Evolutionary conservation across 2,113 vertebrate species (phyloP), one percentile per base, ranked within the genome.

Genomic region (Eulemur macaco): DNA sequence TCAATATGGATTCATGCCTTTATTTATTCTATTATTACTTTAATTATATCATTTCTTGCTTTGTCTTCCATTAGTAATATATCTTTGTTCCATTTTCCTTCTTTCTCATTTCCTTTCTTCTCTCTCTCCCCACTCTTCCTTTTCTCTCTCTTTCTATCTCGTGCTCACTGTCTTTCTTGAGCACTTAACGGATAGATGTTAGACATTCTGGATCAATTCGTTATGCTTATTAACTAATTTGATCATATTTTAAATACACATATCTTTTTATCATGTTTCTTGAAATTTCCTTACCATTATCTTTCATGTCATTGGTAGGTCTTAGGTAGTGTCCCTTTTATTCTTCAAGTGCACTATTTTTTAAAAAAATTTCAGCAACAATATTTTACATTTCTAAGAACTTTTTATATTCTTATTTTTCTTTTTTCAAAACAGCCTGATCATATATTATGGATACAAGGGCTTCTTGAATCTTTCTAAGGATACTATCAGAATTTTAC

Each of bases 401-500:
- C 25, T 71, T 71, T 54, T 54, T 54, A 54, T 54, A 18, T 76
- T 66, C 50, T 42, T 1, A 74, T 29, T 78, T 7, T 56, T 82
- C 20, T 42, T 91, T 29, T 73, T 56, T 66, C 37, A 78, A 83
- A 91, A 80, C n/a, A 78, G 31, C 80, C 86, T 64, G 34, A 91
- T 73, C 68, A 20, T 78, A 78, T 52, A 39, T 82, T 95, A 82
- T 87, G 82, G 47, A 77, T 42, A 68, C 31, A 68, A 86, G 50
- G 68, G 42, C 56, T 50, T 37, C 80, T 86, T 60, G 42, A 93
- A 56, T 85, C 8, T n/a, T 77, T 82, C 45, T 47, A 94, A 86
- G 15, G 37, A 56, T 88, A 73, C 58, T 83, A 45, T 85, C 73
- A 84, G 68, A 85, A 63, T 92, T 88, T 91, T 91, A 85, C 63